These are phyloP conservation scores for Cichladusa arquata DNA, from an alignment of 2,113 vertebrate species.

Conservation along the genomic window DNA sequence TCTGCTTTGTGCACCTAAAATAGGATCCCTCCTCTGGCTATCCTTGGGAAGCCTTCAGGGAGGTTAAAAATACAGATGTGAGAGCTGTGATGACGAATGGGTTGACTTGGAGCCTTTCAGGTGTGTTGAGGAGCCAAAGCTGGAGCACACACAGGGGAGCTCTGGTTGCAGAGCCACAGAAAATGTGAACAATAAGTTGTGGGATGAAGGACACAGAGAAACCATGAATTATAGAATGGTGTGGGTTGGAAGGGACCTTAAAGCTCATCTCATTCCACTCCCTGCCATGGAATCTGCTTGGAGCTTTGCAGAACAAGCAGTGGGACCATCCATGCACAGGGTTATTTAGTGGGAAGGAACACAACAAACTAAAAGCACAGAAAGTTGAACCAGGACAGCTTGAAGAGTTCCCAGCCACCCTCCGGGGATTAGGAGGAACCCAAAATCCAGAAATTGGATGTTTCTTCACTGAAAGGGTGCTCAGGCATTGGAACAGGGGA, in stretches of 20 bases:
- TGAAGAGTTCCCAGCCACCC: not conserved
- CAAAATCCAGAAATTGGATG: not conserved
- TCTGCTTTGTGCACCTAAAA: not conserved
- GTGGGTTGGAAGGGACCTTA: not conserved
- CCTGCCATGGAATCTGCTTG: not conserved
- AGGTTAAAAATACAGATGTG: constrained; percentile 11
- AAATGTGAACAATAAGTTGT: not conserved
- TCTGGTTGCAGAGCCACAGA: not conserved
- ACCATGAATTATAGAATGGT: not conserved
- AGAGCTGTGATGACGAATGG: constrained; percentile 9
- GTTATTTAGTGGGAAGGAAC: not conserved
- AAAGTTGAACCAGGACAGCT: not conserved
- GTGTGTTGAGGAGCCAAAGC: not conserved
- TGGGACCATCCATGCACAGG: accelerated
- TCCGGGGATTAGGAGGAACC: not conserved
- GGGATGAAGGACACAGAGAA: not conserved
- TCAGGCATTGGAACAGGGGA: not conserved
- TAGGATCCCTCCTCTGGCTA: constrained; percentile 4
- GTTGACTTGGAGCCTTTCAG: not conserved
- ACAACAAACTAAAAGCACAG: not conserved
- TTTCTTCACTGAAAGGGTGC: not conserved
- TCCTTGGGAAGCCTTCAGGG: constrained; percentile 35
- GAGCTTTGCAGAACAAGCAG: not conserved
- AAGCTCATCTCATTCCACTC: not conserved
- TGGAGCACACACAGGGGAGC: not conserved